Evolutionary conservation across 2,797 vertebrate species (phyloP).

Genomic region (Echeneis naucrates): DNA sequence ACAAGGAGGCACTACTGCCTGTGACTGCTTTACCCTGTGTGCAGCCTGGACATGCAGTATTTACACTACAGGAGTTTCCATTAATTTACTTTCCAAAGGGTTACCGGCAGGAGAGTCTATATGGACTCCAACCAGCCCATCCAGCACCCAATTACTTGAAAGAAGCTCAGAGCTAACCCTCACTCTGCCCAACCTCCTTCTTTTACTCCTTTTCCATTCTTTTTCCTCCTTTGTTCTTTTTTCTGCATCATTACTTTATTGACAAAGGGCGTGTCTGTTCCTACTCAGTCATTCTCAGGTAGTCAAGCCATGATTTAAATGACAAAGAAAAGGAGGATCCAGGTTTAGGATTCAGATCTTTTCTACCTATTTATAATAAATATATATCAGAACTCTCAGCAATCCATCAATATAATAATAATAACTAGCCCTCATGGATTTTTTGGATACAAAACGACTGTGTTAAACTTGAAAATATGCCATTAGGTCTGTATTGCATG

Average conservation of each 20-base stretch:
- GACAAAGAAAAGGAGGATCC: not conserved
- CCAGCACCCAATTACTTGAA: not conserved
- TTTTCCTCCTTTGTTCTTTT: constrained; percentile 23
- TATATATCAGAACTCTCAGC: not conserved
- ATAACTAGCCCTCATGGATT: not conserved
- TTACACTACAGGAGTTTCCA: not conserved
- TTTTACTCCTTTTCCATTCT: constrained; percentile 8
- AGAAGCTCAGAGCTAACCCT: constrained; percentile 7
- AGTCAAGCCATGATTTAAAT: constrained; percentile 25
- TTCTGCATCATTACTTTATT: constrained; percentile 58
- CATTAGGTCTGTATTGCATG: not conserved
- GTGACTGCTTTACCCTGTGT: not conserved
- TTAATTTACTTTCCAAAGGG: constrained; percentile 2
- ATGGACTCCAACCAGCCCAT: constrained; percentile 16
- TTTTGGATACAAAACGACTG: not conserved
- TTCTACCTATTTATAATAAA: no score
- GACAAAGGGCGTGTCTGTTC: constrained; percentile 77
- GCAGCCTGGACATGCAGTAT: not conserved
- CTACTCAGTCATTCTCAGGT: constrained; percentile 60
- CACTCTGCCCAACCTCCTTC: constrained; percentile 36
- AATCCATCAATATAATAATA: not conserved
- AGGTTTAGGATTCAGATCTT: not conserved
- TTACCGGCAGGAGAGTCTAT: not conserved
- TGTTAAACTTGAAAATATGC: not conserved
- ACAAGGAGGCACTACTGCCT: not conserved